Evolutionary conservation across 2,797 vertebrate species (phyloP).

Genomic region (Corythornis leucogaster): DNA sequence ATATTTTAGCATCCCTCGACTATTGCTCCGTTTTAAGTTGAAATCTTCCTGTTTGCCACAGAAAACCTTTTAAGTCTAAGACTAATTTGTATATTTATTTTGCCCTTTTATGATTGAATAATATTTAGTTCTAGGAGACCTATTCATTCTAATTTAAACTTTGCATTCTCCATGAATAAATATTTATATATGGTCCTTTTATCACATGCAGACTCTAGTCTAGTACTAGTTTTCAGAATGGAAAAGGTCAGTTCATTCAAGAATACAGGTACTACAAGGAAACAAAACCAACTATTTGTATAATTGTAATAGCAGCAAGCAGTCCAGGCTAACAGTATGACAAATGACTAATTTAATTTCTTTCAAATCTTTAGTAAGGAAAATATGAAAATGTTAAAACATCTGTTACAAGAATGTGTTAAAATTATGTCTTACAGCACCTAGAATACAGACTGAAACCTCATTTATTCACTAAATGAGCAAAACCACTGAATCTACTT

Average conservation of each 20-base stretch:
- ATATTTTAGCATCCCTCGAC: not conserved
- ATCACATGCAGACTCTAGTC: not conserved
- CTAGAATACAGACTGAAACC: not conserved
- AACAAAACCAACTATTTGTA: not conserved
- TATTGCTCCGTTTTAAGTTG: not conserved
- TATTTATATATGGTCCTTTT: conserved; percentile 53
- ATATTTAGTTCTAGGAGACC: conserved; percentile 34
- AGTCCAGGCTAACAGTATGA: not conserved
- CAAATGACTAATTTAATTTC: not conserved
- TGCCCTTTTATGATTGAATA: conserved; percentile 33
- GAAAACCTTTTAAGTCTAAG: not conserved
- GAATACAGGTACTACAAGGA: conserved; percentile 3
- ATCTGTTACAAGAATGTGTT: not conserved
- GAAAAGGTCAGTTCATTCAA: conserved; percentile 18
- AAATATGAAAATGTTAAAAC: not conserved
- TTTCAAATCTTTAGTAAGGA: not conserved
- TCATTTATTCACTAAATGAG: not conserved
- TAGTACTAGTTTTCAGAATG: not conserved
- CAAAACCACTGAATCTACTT: not conserved
- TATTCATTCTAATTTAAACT: conserved; percentile 46
- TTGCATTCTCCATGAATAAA: conserved; percentile 38
- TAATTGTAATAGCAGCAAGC: not conserved
- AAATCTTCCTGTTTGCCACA: not conserved
- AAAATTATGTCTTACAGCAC: not conserved
- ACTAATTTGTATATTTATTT: conserved; percentile 43